Evolutionary conservation across 2,797 vertebrate genomes (phyloP), one percentile per base, ranked within the genome.

Genomic region (Pelochelys cantorii): DNA sequence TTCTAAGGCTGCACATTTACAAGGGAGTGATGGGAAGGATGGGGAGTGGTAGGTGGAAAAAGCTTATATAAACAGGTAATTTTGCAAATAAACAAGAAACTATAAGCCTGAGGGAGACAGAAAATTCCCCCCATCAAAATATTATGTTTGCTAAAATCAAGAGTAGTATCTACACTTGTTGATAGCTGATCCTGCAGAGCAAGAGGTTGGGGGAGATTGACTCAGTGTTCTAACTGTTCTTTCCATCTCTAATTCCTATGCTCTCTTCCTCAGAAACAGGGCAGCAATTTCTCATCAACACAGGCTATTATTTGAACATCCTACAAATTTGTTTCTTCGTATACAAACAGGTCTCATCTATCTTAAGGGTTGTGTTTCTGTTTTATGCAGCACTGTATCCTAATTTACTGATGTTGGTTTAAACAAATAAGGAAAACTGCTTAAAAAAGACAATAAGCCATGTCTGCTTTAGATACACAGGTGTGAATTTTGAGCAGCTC

Each of bases 81-180:
- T 22, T 10, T 15, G 34, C 8, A 15, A 42, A 27, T 4, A 5
- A 11, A 31, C 18, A 74, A 71, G 82, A 83, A 75, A 55, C 23
- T 12, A 22, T 27, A 31, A 0, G 18, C 4, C 29, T 52, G 34
- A 14, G n/a, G 57, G 52, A 42, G 68, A 10, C 2, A 23, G 54
- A 79, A 31, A 4, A 2, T 52, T 78, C 6, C 20, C 42, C 5
- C 10, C 2, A 11, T 4, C 34, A 12, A 1, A 34, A 3, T 52
- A 15, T 31, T 48, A 15, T 37, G 62, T 27, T 1, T 17, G 22
- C 34, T 23, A 59, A 59, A 52, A 71, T 62, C 42, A 59, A 87
- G 59, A 29, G 3, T 37, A 27, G 12, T 37, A 27, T 56, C 31
- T 0, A 3, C 2, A 65, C 3, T 4, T 20, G 22, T 0, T 31